Conservation (phyloP, 2,888 invertebrate genomes). For the Ennomos erosarius region DNA sequence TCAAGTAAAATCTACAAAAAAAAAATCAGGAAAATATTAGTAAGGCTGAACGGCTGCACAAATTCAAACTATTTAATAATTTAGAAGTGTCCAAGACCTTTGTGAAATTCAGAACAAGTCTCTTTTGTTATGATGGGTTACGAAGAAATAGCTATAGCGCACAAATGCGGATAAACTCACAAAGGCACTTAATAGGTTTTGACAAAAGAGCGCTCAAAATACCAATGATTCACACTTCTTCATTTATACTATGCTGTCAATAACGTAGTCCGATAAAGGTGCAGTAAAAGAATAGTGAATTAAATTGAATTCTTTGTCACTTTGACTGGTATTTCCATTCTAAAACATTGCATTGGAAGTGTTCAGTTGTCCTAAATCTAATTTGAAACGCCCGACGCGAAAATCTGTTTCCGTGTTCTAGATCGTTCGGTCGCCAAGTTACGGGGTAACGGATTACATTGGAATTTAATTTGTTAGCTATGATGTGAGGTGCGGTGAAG, state of each 20-base stretch:
- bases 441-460: slow-evolving; percentile 48
- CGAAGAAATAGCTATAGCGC: slow-evolving; percentile 17
- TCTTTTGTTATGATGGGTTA: slow-evolving; percentile 27
- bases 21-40: too few relatives aligned
- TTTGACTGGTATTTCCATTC: slow-evolving; percentile 63
- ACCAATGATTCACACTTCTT: slow-evolving; percentile 38
- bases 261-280: slow-evolving; percentile 52
- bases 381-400: slow-evolving; percentile 58
- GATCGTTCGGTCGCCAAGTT: slow-evolving; percentile 31
- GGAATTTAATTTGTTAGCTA: slow-evolving; percentile 66
- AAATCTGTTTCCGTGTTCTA: slow-evolving; percentile 47
- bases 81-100: slow-evolving; percentile 12
- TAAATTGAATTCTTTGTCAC: slow-evolving; percentile 69
- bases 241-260: slow-evolving; percentile 41
- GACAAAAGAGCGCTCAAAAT: slow-evolving; percentile 34
- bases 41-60: slow-evolving; percentile 2
- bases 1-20: too few relatives aligned
- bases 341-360: slow-evolving; percentile 64
- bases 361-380: slow-evolving; percentile 71
- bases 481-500: slow-evolving; percentile 51
- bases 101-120: slow-evolving; percentile 16
- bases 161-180: slow-evolving; percentile 25
- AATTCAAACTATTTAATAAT: slow-evolving; percentile 12
- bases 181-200: slow-evolving; percentile 24
- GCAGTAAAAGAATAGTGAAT: slow-evolving; percentile 66